Evolutionary conservation across 2,113 vertebrate species (phyloP).

Genomic region (Dunckerocampus dactyliophorus): DNA sequence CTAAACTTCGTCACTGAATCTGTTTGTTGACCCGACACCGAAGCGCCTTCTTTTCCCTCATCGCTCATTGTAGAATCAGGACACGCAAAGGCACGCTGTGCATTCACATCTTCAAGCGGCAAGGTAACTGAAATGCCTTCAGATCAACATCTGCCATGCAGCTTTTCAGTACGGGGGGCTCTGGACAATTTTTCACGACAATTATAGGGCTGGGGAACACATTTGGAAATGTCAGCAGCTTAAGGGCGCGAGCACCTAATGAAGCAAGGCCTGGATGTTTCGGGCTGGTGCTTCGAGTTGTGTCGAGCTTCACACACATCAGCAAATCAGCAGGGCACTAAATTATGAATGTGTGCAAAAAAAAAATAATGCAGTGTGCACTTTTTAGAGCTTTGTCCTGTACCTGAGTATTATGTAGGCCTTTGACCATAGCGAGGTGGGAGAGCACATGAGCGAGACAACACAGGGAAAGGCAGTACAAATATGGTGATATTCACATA

Average conservation of each 20-base stretch:
- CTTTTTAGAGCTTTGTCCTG: slow-evolving; percentile 6
- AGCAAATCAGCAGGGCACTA: slow-evolving; percentile 66
- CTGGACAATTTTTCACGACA: slow-evolving; percentile 63
- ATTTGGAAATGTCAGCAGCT: slow-evolving; percentile 73
- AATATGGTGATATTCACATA: too few species aligned
- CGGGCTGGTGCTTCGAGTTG: slow-evolving; percentile 52
- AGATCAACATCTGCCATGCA: slow-evolving; percentile 30
- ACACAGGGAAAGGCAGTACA: too few species aligned
- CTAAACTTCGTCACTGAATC: not conserved
- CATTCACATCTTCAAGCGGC: slow-evolving; percentile 1
- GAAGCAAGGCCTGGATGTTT: slow-evolving; percentile 64
- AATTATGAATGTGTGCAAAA: slow-evolving; percentile 53
- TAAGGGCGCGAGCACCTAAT: slow-evolving; percentile 70
- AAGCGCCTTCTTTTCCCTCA: not conserved
- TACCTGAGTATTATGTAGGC: slow-evolving; percentile 46
- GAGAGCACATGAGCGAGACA: slow-evolving; percentile 31
- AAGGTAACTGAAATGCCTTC: slow-evolving; percentile 24
- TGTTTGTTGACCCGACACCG: not conserved
- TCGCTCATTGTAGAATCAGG: not conserved
- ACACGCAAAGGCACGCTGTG: not conserved
- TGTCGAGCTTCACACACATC: slow-evolving; percentile 44
- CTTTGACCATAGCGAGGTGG: slow-evolving; percentile 62
- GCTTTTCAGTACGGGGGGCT: slow-evolving; percentile 28
- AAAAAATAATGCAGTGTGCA: slow-evolving; percentile 18
- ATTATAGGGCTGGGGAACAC: slow-evolving; percentile 61